Percentiles rank a stretch among this genome's conserved stretches.
These are phyloP conservation scores for Alligator sinensis DNA, from an alignment of 2,113 vertebrate genomes.

Conservation along the genomic window DNA sequence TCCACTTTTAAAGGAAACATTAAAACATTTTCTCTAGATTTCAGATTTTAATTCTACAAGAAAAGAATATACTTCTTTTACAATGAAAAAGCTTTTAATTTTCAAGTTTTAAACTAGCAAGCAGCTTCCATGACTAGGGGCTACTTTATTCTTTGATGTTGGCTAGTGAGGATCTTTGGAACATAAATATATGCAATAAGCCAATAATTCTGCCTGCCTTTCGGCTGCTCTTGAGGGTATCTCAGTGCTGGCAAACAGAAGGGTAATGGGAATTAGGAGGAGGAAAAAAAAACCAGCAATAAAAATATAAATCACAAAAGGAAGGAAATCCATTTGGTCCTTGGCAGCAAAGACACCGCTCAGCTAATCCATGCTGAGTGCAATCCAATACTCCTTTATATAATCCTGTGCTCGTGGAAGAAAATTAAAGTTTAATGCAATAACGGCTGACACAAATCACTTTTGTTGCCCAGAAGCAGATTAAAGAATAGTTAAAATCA, in stretches of 20 bases:
- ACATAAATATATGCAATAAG: conserved; percentile 80
- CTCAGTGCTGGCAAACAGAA: conserved; percentile 79
- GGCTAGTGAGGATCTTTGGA: conserved; percentile 69
- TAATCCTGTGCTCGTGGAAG: conserved; percentile 84
- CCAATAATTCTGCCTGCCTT: conserved; percentile 77
- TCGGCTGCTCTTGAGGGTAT: conserved; percentile 75
- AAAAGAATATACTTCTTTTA: background rate
- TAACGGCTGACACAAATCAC: conserved; percentile 87
- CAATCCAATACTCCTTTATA: conserved; percentile 87
- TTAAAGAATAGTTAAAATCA: conserved; percentile 87
- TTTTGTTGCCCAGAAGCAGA: conserved; percentile 86
- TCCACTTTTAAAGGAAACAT: background rate
- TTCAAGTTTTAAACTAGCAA: conserved; percentile 62
- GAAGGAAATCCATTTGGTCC: conserved; percentile 84
- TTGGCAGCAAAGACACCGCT: conserved; percentile 82
- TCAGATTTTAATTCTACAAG: background rate
- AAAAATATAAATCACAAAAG: conserved; percentile 87
- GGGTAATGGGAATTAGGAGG: conserved; percentile 82
- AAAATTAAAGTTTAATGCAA: conserved; percentile 90
- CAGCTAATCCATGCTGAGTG: conserved; percentile 85
- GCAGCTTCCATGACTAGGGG: conserved; percentile 39
- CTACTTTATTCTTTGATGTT: conserved; percentile 61
- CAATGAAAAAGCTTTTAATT: conserved; percentile 38
- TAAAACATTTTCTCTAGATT: background rate
- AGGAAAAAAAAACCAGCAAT: conserved; percentile 75